Evolutionary conservation across 2,113 vertebrate species (phyloP).

Genomic region (Shinisaurus crocodilurus): DNA sequence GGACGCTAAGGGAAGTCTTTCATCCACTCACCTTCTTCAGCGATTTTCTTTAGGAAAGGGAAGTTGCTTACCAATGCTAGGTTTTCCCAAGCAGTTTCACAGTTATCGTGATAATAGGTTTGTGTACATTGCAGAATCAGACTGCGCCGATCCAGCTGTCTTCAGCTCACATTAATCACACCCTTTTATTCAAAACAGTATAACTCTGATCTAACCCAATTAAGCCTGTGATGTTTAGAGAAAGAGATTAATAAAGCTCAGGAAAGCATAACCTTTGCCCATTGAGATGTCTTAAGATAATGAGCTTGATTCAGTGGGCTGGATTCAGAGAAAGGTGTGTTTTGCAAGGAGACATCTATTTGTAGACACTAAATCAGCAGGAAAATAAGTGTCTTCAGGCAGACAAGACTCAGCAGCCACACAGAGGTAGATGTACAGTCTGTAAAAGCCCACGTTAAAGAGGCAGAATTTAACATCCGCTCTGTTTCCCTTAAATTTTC

Average conservation of each 20-base stretch:
- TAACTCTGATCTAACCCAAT: slow-evolving; percentile 75
- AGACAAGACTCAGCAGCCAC: slow-evolving; percentile 42
- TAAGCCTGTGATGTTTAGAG: slow-evolving; percentile 73
- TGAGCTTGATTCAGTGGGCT: slow-evolving; percentile 65
- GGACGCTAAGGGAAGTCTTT: background rate
- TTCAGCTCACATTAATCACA: slow-evolving; percentile 76
- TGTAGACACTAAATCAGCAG: slow-evolving; percentile 56
- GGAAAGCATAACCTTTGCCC: slow-evolving; percentile 72
- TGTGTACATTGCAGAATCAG: slow-evolving; percentile 53
- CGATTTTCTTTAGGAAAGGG: slow-evolving; percentile 27
- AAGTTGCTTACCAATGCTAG: slow-evolving; percentile 24
- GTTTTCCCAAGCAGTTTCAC: slow-evolving; percentile 35
- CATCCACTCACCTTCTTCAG: background rate
- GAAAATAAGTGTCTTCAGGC: slow-evolving; percentile 38
- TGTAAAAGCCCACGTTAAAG: background rate
- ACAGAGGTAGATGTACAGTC: background rate
- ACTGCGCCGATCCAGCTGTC: slow-evolving; percentile 54
- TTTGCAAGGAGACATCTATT: slow-evolving; percentile 69
- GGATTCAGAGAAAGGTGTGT: slow-evolving; percentile 67
- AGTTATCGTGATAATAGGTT: slow-evolving; percentile 61
- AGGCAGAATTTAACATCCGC: background rate
- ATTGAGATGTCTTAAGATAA: slow-evolving; percentile 70
- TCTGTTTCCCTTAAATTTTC: slow-evolving; percentile 12
- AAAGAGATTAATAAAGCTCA: slow-evolving; percentile 75
- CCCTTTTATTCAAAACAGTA: slow-evolving; percentile 72